A percentile compares a stretch with the other conserved stretches of the same genome.
Conservation (phyloP, 2,888 invertebrate species). For the Lucinisca nassula region DNA sequence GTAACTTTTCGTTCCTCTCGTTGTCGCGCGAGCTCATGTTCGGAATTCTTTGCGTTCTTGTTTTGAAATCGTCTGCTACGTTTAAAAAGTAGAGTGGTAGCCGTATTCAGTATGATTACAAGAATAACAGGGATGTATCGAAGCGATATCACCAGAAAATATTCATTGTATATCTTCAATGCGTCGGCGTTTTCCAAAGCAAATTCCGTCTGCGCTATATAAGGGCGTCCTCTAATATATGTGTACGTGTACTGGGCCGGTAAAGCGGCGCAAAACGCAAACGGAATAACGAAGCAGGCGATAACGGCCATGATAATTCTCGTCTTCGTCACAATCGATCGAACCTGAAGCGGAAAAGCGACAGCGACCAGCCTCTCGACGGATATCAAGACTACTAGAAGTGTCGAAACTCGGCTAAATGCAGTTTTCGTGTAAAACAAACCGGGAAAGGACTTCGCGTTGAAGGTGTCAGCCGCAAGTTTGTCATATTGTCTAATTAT, state of each 20-base stretch:
- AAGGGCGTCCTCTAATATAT: conserved; percentile 38
- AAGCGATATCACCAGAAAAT: conserved; percentile 60
- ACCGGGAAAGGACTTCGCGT: conserved; percentile 59
- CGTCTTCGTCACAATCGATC: conserved; percentile 47
- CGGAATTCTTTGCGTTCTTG: background rate
- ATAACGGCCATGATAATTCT: conserved; percentile 60
- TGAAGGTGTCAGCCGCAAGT: conserved; percentile 35
- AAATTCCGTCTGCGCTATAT: conserved; percentile 62
- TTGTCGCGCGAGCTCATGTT: conserved; percentile 26
- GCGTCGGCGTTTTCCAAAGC: conserved; percentile 53
- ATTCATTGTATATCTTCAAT: conserved; percentile 64
- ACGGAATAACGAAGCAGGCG: conserved; percentile 51
- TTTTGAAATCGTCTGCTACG: conserved; percentile 46
- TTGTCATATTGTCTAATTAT: conserved; percentile 62
- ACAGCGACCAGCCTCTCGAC: conserved; percentile 70
- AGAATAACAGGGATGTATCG: conserved; percentile 66
- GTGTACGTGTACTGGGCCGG: conserved; percentile 66
- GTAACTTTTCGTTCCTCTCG: conserved; percentile 65
- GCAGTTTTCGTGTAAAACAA: conserved; percentile 64
- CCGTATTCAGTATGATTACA: conserved; percentile 55
- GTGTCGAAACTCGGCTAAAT: conserved; percentile 66
- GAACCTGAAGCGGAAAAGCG: conserved; percentile 66
- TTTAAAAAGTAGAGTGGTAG: conserved; percentile 49
- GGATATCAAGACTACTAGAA: conserved; percentile 65
- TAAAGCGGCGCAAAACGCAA: conserved; percentile 38